Conservation (phyloP, 2,888 invertebrate species). For the Lumbricus terrestris region DNA sequence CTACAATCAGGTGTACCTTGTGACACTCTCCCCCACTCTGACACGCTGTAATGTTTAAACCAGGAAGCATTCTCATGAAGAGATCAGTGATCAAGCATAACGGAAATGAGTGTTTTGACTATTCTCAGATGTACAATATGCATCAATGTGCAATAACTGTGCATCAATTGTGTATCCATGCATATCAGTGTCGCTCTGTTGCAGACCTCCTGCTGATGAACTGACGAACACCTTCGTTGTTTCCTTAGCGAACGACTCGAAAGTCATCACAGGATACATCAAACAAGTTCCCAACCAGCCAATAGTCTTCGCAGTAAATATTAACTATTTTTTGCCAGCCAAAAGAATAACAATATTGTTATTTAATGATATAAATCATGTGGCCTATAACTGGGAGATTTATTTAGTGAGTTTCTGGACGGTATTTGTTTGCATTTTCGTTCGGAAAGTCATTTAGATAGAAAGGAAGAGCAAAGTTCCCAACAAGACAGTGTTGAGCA, state of each 20-base stretch:
- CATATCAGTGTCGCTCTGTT: neutral
- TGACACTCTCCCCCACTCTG: no score
- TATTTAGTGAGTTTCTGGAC: no score
- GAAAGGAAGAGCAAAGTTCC: no score
- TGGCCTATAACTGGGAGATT: neutral
- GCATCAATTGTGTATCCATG: neutral
- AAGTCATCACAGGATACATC: conserved; percentile 24
- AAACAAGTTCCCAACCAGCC: conserved; percentile 32
- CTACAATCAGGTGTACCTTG: no score
- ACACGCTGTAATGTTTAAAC: no score
- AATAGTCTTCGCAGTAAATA: conserved; percentile 27
- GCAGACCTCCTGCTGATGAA: neutral
- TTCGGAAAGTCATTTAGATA: no score
- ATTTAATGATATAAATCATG: neutral
- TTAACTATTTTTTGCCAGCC: neutral
- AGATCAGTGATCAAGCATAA: no score
- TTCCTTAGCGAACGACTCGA: conserved; percentile 10
- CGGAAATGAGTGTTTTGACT: neutral
- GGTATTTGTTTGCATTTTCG: no score
- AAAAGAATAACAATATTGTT: neutral
- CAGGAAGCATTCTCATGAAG: no score
- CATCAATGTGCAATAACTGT: no score
- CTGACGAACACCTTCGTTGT: neutral
- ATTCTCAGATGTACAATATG: neutral
- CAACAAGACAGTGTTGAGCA: no score